Evolutionary conservation across 2,797 vertebrate genomes (phyloP), one percentile per base, ranked within the genome.

Genomic region (Trachurus trachurus): DNA sequence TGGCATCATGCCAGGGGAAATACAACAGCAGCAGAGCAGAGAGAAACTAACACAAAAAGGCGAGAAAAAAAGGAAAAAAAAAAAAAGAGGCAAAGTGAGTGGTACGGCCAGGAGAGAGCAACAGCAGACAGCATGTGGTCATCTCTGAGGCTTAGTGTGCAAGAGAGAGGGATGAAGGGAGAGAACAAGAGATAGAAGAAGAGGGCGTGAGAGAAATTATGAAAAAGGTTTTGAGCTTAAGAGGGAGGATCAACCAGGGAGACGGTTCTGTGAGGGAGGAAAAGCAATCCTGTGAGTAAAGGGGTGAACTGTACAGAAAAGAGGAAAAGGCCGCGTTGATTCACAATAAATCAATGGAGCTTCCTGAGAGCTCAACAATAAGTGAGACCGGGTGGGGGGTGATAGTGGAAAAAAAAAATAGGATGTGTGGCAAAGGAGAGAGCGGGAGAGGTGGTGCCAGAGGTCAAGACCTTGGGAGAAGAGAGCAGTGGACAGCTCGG

Each of bases 1-100:
- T 85, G 90, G 88, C 84, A 52, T 58, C 15, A n/a, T 26, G 88
- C 85, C 84, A 89, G 76, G 66, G 75, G 85, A 84, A 68, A 88
- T 69, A 88, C 69, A 88, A 87, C 82, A 81, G 77, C 81, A 81
- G 83, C 66, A 63, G 66, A 79, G 76, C 63, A 70, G 44, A 81
- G 64, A 71, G 64, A 71, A 90, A 76, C 85, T 40, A 22, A 75
- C 56, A 75, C 42, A 75, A 71, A 82, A 71, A 80, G 76, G 64
- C 70, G 71, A 63, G 61, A 59, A 67, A 31, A 45, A 49, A 56
- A 34, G 6, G 39, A 8, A 3, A 3, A 26, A 26, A 3, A 3
- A 26, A 26, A 64, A 66, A 42, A 49, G 54, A 77, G 47, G 71
- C 59, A 67, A 49, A 57, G 22, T 7, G 13, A 77, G 74, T 6